Base-by-base conservation (phyloP, 1,140 invertebrate species). In the Heliconius hewitsoni region DNA sequence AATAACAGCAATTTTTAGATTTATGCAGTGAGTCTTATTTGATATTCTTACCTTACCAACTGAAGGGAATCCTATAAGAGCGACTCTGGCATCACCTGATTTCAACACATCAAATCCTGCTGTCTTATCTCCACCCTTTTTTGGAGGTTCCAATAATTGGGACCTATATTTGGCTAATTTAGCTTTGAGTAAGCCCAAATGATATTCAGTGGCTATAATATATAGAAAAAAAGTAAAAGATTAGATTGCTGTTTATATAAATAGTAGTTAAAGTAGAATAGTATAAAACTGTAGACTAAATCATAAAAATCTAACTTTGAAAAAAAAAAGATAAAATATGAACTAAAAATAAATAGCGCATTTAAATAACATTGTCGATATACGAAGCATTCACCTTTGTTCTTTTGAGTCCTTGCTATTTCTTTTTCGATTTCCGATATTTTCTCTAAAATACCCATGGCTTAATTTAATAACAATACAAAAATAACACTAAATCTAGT, bases 91-190 rank as follows among this genome's bases (percentile, higher is more conserved):
- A 97, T 99, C 99, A 70, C 99, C 99, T 87, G 98, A 99, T 95
- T 99, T 99, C 83, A 99, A 96, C 18, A 99, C 99, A 97, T 99
- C 99, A 95, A 99, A 99, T 13, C 99, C 99, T 95, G 99, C 99
- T 19, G 99, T 99, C 93, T 99, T 99, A 87, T 99, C 98, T 52
- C 97, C 97, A 70, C 97, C 97, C 89, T 98, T 98, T 93, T 99
- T 99, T 1, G 97, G 96, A 0, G 99, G 99, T 91, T 99, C 99
- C 46, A 99, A 92, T 19, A 99, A 94, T 90, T 99, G 98, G 8
- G 98, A 98, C 60, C 99, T 95, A 89, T 99, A 99, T 91, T 99
- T 99, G 0, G 99, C 99, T 90, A 99, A 95, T 95, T 99, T 99
- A 0, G 99, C 99, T 95, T 99, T 99, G 73, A 99, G 92, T 50